phyloP scores from a whole-genome alignment of 2,888 invertebrate genomes.

The Coenonympha arcania region DNA sequence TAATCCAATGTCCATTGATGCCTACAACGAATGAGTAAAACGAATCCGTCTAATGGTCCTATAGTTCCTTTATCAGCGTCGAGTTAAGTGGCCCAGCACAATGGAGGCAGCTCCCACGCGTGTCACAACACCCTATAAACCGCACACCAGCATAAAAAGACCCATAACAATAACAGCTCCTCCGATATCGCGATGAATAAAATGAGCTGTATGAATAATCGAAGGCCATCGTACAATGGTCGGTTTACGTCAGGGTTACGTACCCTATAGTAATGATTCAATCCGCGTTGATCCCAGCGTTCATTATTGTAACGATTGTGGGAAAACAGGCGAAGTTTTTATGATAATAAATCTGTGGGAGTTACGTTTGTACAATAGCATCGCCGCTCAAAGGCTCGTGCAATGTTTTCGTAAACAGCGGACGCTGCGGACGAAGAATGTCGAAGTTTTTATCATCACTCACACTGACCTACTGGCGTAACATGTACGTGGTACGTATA shows the following conservation, averaged over 20 bases:
- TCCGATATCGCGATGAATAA: slow-evolving; percentile 2
- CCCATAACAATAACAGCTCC: slow-evolving; percentile 20
- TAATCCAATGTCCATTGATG: slow-evolving; percentile 69
- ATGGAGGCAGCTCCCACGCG: slow-evolving; percentile 69
- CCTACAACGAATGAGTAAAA: slow-evolving; percentile 67
- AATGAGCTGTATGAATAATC: slow-evolving; percentile 17
- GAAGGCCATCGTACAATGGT: slow-evolving; percentile 42
- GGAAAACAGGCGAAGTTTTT: slow-evolving; percentile 68
- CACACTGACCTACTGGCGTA: no score
- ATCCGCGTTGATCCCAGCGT: slow-evolving; percentile 59
- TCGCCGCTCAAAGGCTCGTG: slow-evolving; percentile 37
- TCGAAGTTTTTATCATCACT: no score
- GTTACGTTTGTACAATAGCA: slow-evolving; percentile 53
- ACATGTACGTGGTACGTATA: no score
- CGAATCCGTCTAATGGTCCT: slow-evolving; percentile 70
- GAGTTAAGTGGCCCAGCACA: slow-evolving; percentile 70
- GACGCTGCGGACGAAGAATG: slow-evolving; percentile 6
- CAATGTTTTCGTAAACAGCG: slow-evolving; percentile 26
- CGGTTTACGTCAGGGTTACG: slow-evolving; percentile 40
- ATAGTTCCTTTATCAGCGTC: slow-evolving; percentile 65
- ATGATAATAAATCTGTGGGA: slow-evolving; percentile 70
- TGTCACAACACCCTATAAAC: slow-evolving; percentile 68
- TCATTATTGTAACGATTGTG: slow-evolving; percentile 63
- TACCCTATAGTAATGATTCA: slow-evolving; percentile 51
- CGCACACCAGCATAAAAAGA: slow-evolving; percentile 36